These are phyloP conservation scores for Salvator merianae DNA, from an alignment of 2,113 vertebrate species.

Conservation along the genomic window DNA sequence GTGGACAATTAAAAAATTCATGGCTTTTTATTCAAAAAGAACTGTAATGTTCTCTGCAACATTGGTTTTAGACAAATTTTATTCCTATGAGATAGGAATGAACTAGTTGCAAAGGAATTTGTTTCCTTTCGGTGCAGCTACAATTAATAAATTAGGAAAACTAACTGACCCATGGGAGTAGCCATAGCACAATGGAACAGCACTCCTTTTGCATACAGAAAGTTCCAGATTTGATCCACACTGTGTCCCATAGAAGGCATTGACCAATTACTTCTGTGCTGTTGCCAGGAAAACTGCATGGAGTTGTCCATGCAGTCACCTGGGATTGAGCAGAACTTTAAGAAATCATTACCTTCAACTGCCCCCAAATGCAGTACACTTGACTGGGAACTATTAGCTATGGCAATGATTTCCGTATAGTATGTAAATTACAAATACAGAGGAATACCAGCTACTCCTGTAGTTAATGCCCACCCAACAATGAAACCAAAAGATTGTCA, in stretches of 20 bases:
- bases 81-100: neutral
- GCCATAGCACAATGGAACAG: too few relatives aligned
- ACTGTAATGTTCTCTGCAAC: neutral
- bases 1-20: neutral
- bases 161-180: neutral
- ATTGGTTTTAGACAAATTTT: neutral
- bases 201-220: too few relatives aligned
- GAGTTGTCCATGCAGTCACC: too few relatives aligned
- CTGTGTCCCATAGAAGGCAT: too few relatives aligned
- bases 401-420: neutral
- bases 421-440: neutral
- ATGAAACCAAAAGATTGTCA: neutral
- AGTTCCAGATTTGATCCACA: too few relatives aligned
- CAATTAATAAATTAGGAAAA: neutral
- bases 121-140: neutral
- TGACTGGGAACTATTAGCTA: too few relatives aligned
- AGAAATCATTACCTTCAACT: too few relatives aligned
- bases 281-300: too few relatives aligned
- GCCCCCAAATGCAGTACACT: too few relatives aligned
- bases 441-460: neutral
- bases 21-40: neutral
- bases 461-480: too few relatives aligned
- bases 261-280: too few relatives aligned
- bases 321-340: too few relatives aligned
- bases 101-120: neutral